phyloP scores from a whole-genome alignment of 2,797 vertebrate species.

The Graptemys geographica region DNA sequence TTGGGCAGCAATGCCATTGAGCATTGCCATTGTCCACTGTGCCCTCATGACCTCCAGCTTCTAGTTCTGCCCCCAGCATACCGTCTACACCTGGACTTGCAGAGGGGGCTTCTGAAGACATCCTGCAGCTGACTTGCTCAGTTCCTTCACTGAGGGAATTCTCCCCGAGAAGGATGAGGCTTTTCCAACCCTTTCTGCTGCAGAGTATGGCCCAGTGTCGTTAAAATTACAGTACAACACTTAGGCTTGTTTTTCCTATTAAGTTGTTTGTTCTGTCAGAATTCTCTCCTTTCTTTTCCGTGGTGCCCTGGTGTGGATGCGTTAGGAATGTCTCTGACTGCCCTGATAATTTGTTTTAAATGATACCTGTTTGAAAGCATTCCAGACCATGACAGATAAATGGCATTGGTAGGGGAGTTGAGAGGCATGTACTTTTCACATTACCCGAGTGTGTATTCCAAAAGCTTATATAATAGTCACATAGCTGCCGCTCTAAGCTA shows the following conservation, averaged over 20 bases:
- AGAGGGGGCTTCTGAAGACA: not conserved
- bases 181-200: not conserved
- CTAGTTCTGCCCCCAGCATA: not conserved
- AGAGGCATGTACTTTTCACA: constrained; percentile 36
- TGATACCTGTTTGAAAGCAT: constrained; percentile 37
- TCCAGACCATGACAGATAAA: constrained; percentile 28
- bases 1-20: not conserved
- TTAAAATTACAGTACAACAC: not conserved
- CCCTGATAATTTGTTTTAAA: constrained; percentile 34
- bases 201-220: not conserved
- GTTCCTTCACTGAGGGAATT: not conserved
- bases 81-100: accelerated
- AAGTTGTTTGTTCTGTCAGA: not conserved
- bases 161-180: not conserved
- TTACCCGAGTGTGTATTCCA: constrained; percentile 38
- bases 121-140: not conserved
- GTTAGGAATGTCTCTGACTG: constrained; percentile 23
- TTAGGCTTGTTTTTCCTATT: not conserved
- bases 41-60: not conserved
- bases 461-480: constrained; percentile 55
- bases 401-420: constrained; percentile 19
- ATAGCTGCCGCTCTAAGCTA: constrained; percentile 50
- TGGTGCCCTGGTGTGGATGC: not conserved
- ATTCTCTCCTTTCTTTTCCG: constrained; percentile 28
- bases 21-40: not conserved